Conservation (phyloP, 2,888 invertebrate genomes). For the Podotricha telesiphe region DNA sequence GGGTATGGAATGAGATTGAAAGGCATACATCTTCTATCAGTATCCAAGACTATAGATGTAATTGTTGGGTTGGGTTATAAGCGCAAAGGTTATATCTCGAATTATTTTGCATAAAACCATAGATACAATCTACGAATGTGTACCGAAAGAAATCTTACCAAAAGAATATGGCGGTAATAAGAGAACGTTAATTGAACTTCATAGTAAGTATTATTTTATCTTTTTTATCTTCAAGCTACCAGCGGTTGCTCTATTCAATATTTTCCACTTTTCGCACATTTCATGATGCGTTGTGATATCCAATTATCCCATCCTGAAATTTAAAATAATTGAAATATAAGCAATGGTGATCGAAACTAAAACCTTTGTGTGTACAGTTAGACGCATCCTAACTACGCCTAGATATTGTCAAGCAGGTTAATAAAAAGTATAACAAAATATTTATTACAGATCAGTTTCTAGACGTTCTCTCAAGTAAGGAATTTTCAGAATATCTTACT, state of each 20-base stretch:
- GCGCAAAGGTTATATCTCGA: constrained; percentile 55
- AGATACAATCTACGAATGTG: constrained; percentile 50
- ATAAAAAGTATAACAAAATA: no score
- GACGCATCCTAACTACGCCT: no score
- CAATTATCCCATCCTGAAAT: no score
- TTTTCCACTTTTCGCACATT: no score
- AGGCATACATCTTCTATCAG: constrained; percentile 56
- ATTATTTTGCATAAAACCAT: constrained; percentile 53
- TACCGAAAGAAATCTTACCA: constrained; percentile 53
- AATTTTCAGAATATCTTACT: constrained; percentile 49
- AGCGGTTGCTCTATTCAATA: no score
- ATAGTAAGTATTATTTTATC: constrained; percentile 34
- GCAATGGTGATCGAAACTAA: no score
- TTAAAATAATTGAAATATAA: no score
- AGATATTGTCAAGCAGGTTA: no score
- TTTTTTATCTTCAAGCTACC: no score
- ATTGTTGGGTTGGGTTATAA: constrained; percentile 52
- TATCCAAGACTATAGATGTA: constrained; percentile 55
- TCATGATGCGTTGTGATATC: no score
- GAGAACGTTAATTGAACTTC: constrained; percentile 37
- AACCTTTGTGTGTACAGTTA: no score
- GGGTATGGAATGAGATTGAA: constrained; percentile 57
- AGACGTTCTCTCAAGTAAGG: constrained; percentile 46
- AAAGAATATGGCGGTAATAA: constrained; percentile 53
- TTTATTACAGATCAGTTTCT: constrained; percentile 31